A percentile compares a stretch with the other conserved stretches of the same genome.
Evolutionary conservation across 1,140 invertebrate species (phyloP).

Genomic region (Agrypnia vestita): DNA sequence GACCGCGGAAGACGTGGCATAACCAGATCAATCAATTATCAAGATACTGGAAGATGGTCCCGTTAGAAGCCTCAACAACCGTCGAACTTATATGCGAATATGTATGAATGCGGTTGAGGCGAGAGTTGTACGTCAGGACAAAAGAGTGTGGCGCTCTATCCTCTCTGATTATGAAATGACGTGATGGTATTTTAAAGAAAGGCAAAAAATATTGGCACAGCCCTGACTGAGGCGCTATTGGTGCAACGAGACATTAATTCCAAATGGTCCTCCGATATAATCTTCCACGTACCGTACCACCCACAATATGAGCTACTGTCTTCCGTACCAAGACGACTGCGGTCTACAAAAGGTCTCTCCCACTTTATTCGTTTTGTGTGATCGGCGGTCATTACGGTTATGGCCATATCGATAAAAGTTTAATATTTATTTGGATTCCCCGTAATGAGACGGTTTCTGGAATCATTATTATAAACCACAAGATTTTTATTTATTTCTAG

Average conservation of each 20-base stretch:
- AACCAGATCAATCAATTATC: too few relatives aligned
- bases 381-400: neutral
- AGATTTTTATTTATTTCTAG: neutral
- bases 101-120: too few relatives aligned
- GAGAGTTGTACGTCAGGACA: too few relatives aligned
- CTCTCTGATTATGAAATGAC: too few relatives aligned
- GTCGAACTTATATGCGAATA: too few relatives aligned
- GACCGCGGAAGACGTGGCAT: too few relatives aligned
- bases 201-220: neutral
- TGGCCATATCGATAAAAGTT: neutral
- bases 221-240: slow-evolving; percentile 14
- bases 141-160: too few relatives aligned
- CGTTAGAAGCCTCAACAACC: too few relatives aligned
- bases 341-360: slow-evolving; percentile 1
- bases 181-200: too few relatives aligned
- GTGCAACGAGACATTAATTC: slow-evolving; percentile 30
- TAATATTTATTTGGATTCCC: slow-evolving; percentile 24
- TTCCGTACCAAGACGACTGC: slow-evolving; percentile 18
- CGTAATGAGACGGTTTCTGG: slow-evolving; percentile 31
- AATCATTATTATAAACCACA: slow-evolving; percentile 13
- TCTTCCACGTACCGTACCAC: slow-evolving; percentile 13
- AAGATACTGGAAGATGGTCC: too few relatives aligned
- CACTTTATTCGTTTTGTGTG: slow-evolving; percentile 23
- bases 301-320: slow-evolving; percentile 30
- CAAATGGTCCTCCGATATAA: slow-evolving; percentile 22